These are phyloP conservation scores for Atopsyche davidsoni DNA, from an alignment of 1,140 invertebrate genomes.

Conservation along the genomic window DNA sequence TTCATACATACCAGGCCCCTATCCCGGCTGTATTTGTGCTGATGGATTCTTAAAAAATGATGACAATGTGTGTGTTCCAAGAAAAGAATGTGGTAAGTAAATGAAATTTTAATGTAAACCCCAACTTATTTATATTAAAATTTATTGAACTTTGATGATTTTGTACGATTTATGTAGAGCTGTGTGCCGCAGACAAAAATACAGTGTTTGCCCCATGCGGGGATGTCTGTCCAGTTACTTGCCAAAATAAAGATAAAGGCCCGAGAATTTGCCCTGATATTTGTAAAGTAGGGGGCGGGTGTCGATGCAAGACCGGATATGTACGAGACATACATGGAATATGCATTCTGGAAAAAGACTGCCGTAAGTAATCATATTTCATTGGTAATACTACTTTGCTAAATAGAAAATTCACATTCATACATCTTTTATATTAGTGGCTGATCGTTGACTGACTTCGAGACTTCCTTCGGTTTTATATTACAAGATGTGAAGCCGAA, in stretches of 20 bases:
- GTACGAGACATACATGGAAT: slow-evolving; percentile 12
- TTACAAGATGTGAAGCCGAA: slow-evolving; percentile 29
- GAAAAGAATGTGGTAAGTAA: slow-evolving; percentile 1
- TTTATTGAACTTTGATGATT: not conserved
- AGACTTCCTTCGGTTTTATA: slow-evolving; percentile 25
- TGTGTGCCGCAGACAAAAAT: slow-evolving; percentile 4
- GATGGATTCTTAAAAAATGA: slow-evolving; percentile 4
- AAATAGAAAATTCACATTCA: not conserved
- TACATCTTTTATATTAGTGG: not conserved
- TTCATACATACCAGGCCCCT: not conserved
- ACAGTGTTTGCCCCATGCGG: slow-evolving; percentile 9
- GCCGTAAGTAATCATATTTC: slow-evolving; percentile 7
- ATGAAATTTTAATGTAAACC: not conserved
- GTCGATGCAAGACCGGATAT: slow-evolving; percentile 21
- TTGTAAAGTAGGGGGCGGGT: slow-evolving; percentile 8
- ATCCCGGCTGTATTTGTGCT: slow-evolving; percentile 9
- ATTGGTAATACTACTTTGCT: not conserved
- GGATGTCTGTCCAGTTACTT: slow-evolving; percentile 10
- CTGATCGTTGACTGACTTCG: not conserved
- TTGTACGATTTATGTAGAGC: not conserved
- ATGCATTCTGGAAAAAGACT: slow-evolving; percentile 12
- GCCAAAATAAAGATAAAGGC: slow-evolving; percentile 12
- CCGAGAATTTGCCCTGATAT: slow-evolving; percentile 1
- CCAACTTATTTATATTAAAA: no score
- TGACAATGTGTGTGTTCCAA: not conserved